Evolutionary conservation across 2,888 invertebrate genomes (phyloP).

Genomic region (Xiphydria camelus): DNA sequence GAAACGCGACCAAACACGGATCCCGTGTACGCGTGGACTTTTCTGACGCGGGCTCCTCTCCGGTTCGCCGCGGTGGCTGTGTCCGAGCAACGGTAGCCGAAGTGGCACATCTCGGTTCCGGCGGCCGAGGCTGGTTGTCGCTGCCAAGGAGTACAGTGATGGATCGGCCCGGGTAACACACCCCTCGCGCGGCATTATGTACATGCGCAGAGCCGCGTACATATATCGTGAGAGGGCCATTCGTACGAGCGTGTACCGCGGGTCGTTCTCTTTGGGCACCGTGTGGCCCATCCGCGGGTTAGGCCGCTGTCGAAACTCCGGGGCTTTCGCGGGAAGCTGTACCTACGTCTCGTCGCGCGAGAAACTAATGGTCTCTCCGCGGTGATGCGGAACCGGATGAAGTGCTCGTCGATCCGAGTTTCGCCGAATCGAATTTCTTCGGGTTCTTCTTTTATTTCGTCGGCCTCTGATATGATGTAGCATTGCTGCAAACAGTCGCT

Average conservation of each 20-base stretch:
- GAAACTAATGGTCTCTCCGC: too few relatives aligned
- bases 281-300: not conserved
- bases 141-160: conserved; percentile 34
- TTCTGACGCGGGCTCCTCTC: not conserved
- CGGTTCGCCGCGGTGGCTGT: conserved; percentile 1
- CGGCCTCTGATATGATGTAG: too few relatives aligned
- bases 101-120: conserved; percentile 22
- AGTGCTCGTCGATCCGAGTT: too few relatives aligned
- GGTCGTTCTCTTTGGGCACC: too few relatives aligned
- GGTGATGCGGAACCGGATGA: too few relatives aligned
- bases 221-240: not conserved
- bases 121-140: conserved; percentile 24
- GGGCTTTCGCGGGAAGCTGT: too few relatives aligned
- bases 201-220: conserved; percentile 10
- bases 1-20: not conserved
- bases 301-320: not conserved
- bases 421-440: not conserved
- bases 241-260: too few relatives aligned
- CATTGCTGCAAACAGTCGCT: too few relatives aligned
- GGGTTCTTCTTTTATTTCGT: not conserved
- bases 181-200: conserved; percentile 14
- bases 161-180: conserved; percentile 26
- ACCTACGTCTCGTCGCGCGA: too few relatives aligned
- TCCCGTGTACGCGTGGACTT: not conserved
- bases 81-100: conserved; percentile 24